These are phyloP conservation scores for Orgyia antiqua DNA, from an alignment of 2,888 invertebrate species.

Conservation along the genomic window DNA sequence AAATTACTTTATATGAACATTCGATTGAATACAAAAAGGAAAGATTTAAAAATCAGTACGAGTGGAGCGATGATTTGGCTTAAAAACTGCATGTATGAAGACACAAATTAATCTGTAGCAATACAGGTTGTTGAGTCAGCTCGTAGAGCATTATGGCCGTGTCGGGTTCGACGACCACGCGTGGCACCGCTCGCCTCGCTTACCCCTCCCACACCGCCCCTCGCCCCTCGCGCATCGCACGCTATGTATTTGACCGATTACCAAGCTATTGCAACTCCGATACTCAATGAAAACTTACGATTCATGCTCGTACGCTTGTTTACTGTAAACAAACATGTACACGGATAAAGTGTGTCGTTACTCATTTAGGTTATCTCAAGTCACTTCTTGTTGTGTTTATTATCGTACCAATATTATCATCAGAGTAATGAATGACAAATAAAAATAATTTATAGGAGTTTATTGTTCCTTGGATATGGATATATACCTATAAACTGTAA, in stretches of 20 bases:
- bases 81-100: slow-evolving; percentile 17
- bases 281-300: slow-evolving; percentile 53
- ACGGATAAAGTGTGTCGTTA: slow-evolving; percentile 1
- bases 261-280: slow-evolving; percentile 42
- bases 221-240: slow-evolving; percentile 35
- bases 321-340: slow-evolving; percentile 22
- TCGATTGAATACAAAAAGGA: too few species aligned
- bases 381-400: too few species aligned
- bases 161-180: slow-evolving; percentile 61
- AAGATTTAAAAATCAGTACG: too few species aligned
- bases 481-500: too few species aligned
- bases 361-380: too few species aligned
- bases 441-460: too few species aligned
- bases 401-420: too few species aligned
- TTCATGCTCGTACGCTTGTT: slow-evolving; percentile 37
- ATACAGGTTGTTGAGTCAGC: slow-evolving; percentile 31
- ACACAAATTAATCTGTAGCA: slow-evolving; percentile 31
- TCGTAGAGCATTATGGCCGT: slow-evolving; percentile 20
- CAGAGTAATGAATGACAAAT: too few species aligned
- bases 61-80: slow-evolving; percentile 16
- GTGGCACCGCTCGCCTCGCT: slow-evolving; percentile 32
- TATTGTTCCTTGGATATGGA: too few species aligned
- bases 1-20: too few species aligned
- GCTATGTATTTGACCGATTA: slow-evolving; percentile 55
- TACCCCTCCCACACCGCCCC: too few species aligned